Base-by-base conservation (phyloP, 1,140 invertebrate genomes). In the Spodoptera frugiperda region DNA sequence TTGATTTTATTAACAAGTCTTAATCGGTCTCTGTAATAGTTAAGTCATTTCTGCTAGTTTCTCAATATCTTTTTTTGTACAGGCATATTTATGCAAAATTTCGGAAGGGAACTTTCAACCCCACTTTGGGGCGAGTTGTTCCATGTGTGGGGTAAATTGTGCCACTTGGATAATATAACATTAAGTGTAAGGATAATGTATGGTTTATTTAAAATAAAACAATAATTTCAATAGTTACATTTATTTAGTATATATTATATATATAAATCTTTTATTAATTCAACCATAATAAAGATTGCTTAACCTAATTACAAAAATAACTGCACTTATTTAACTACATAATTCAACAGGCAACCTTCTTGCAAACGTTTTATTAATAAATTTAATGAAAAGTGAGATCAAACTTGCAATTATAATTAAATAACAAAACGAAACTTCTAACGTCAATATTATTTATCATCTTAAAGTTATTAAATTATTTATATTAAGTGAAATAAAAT, bases 71-170 rank as follows among this genome's bases (percentile, higher is more conserved):
- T 51, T 51, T 51, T 51, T 51, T 51, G 12, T 51, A 51, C 49
- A 51, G 49, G 49, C 14, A 51, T 51, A 51, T 51, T 51, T 51
- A 2, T 51, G n/a, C n/a, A n/a, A 51, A 51, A 51, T 51, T 51
- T 51, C 49, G 49, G 49, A 51, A 15, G 14, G 49, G 49, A n/a
- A 51, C 49, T 6, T 51, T n/a, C 10, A 49, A 49, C 3, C 46
- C 46, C 46, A 49, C 46, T 49, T 11, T 49, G 46, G 46, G 46
- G 46, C 49, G 49, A 15, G n/a, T 51, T 51, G 49, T 51, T 51
- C 49, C 12, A n/a, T 51, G 49, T 51, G 49, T 51, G 49, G 49
- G 49, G 49, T 9, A 51, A 51, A 51, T 51, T 51, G 49, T 51
- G n/a, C 49, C 49, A 15, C 49, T 51, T 51, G 49, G 12, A 51